Conservation (phyloP, 2,888 invertebrate genomes). For the Pharmacophagus antenor region DNA sequence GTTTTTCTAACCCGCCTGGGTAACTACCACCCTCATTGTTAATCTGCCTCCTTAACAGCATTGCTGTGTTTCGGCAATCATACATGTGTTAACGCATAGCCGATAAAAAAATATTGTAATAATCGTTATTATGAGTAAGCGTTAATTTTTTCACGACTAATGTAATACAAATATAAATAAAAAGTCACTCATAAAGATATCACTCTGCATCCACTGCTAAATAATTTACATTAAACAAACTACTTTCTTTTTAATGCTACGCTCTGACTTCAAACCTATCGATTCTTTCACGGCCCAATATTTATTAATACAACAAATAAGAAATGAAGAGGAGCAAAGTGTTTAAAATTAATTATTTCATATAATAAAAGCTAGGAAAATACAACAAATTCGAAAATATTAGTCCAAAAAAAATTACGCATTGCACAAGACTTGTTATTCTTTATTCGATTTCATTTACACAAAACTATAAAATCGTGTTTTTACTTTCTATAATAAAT, state of each 20-base stretch:
- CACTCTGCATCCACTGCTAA: not conserved
- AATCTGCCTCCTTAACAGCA: too few species aligned
- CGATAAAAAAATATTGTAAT: too few species aligned
- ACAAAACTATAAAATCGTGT: not conserved
- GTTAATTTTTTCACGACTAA: not conserved
- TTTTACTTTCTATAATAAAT: not conserved
- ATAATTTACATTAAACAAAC: not conserved
- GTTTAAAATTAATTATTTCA: not conserved
- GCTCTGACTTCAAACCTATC: not conserved
- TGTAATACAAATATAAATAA: not conserved
- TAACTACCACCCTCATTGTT: too few species aligned
- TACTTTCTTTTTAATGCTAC: not conserved
- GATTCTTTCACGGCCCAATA: slow-evolving; percentile 1
- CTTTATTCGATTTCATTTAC: not conserved
- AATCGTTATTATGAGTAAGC: too few species aligned
- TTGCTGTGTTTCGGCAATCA: too few species aligned
- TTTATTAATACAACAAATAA: not conserved
- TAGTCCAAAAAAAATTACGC: too few species aligned
- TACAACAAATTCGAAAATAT: too few species aligned
- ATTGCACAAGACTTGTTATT: not conserved
- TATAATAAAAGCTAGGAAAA: too few species aligned
- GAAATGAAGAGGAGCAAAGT: not conserved
- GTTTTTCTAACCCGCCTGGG: too few species aligned
- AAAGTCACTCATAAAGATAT: not conserved
- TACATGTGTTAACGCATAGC: too few species aligned